Conservation (phyloP, 2,797 vertebrate species). For the Propithecus perrieri region DNA sequence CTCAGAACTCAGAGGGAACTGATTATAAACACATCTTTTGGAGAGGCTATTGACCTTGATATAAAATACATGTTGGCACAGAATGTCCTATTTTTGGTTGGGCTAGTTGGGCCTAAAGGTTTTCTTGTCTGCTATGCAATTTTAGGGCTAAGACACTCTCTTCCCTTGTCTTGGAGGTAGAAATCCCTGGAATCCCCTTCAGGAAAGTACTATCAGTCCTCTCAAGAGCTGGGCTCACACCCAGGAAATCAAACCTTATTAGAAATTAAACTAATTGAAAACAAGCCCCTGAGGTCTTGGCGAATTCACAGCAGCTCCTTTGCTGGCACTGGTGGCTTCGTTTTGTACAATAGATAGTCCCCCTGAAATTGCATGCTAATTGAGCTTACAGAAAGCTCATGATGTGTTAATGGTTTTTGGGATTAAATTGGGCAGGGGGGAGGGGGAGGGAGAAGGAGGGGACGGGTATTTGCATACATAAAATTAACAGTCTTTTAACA, state of each 20-base stretch:
- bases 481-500: background rate
- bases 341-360: background rate
- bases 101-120: background rate
- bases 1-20: background rate
- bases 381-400: background rate
- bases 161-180: background rate
- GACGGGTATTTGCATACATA: no score
- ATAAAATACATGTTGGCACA: background rate
- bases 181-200: background rate
- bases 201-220: background rate
- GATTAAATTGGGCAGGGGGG: background rate
- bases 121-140: background rate
- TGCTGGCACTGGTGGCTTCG: background rate
- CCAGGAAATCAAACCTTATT: slow-evolving; percentile 30
- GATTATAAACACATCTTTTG: background rate
- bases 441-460: no score
- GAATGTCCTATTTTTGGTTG: background rate
- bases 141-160: background rate
- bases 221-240: background rate
- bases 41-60: background rate
- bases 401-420: slow-evolving; percentile 19
- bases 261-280: slow-evolving; percentile 47
- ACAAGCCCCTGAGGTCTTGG: background rate
- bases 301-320: background rate
- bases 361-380: background rate